Conservation (phyloP, 2,888 invertebrate genomes). For the Stramonita haemastoma region DNA sequence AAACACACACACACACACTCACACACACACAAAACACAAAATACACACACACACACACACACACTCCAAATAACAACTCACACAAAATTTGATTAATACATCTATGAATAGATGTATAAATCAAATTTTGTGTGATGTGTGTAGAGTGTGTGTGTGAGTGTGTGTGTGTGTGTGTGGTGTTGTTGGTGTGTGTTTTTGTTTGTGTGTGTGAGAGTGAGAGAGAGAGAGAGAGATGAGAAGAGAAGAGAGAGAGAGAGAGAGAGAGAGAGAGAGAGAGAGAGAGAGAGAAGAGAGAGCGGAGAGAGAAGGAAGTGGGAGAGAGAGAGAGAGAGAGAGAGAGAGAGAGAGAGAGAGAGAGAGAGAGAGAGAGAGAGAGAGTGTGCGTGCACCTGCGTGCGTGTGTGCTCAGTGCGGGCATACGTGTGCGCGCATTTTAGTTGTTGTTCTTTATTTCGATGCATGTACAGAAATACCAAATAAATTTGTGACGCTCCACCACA, state of each 20-base stretch:
- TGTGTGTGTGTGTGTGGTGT: constrained; percentile 1
- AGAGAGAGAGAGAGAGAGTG: background rate
- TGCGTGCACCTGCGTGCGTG: too few relatives aligned
- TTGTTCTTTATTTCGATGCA: background rate
- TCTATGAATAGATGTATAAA: background rate
- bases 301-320: background rate
- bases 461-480: too few relatives aligned
- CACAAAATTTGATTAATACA: background rate
- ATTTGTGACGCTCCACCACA: too few relatives aligned
- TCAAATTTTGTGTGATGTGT: background rate
- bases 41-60: background rate
- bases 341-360: background rate
- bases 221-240: background rate
- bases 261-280: constrained; percentile 26
- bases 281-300: constrained; percentile 21
- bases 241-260: constrained; percentile 1
- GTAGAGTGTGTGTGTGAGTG: background rate
- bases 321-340: background rate
- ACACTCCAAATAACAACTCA: background rate
- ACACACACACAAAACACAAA: background rate
- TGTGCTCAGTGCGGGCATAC: too few relatives aligned
- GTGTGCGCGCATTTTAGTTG: background rate
- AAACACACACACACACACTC: background rate
- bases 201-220: constrained; percentile 25
- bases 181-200: background rate